Base-by-base conservation (phyloP, 2,888 invertebrate genomes). In the Salticus scenicus region DNA sequence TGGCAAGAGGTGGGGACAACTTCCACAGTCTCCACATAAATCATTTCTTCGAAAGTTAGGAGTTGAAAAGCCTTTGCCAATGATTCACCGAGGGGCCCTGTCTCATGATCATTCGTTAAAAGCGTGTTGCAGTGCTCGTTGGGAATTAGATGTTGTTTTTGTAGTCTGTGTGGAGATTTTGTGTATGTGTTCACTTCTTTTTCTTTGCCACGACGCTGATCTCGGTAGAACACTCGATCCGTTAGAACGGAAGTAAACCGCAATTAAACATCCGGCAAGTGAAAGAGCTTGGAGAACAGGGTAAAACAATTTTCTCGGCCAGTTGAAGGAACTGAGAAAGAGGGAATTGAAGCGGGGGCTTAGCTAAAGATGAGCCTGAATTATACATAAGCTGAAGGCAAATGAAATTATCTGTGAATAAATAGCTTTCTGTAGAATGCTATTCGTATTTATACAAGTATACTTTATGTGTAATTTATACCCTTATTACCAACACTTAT, bases 81-180 rank as follows among this genome's bases (percentile, higher is more conserved):
- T 84, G 83, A 84, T 84, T 84, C 83, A 84, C 72, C 67, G 77
- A 47, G 69, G 72, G 74, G 82, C 64, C 37, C 24, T 24, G 73
- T 71, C 51, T 66, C 83, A 73, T 73, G 77, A 84, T 84, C 83
- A 84, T 84, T 84, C 83, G 83, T 84, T 84, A 84, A 84, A 84
- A 73, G 83, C 83, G 77, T 72, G 83, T 73, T 84, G 83, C 77
- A 77, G 83, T 77, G 33, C 73, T 75, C 75, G 31, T 17, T 74
- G 70, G 81, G 81, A 51, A 81, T 81, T 74, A 81, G 74, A 74
- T 83, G 83, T 76, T 77, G 77, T 83, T 10, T 83, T 33, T 41
- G 83, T 71, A 71, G 83, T 73, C 47, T 67, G 72, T 66, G 47
- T 64, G 8, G 57, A 20, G 83, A 73, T 73, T 70, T 64, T 37